These are phyloP conservation scores for Aphodius granarius DNA, from an alignment of 2,888 invertebrate species.

Conservation along the genomic window DNA sequence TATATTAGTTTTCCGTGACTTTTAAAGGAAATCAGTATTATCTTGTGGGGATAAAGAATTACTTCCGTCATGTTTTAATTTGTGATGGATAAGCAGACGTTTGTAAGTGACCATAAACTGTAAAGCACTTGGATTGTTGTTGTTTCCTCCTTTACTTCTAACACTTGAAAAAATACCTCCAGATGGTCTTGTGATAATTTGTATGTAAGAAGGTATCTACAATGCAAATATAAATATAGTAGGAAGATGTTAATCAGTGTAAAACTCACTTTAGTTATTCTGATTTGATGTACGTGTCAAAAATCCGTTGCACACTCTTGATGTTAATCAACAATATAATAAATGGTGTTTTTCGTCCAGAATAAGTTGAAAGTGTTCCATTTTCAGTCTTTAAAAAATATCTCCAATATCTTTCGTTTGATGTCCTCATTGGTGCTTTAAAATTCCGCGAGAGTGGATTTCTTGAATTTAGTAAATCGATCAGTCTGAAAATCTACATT, in stretches of 20 bases:
- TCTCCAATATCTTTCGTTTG: not conserved
- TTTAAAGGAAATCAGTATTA: too few species aligned
- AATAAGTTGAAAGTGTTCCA: not conserved
- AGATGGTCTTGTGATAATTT: slow-evolving; percentile 36
- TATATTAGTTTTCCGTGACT: too few species aligned
- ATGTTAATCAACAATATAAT: slow-evolving; percentile 24
- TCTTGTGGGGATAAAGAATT: too few species aligned
- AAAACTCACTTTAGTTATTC: slow-evolving; percentile 5
- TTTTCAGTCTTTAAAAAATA: not conserved
- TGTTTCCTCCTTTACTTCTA: slow-evolving; percentile 30
- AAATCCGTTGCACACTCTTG: slow-evolving; percentile 18
- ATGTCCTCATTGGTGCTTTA: slow-evolving; percentile 23
- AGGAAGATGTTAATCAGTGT: not conserved
- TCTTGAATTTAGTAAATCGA: slow-evolving; percentile 37
- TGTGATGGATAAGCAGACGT: slow-evolving; percentile 31
- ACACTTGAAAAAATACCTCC: slow-evolving; percentile 33
- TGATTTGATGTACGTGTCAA: slow-evolving; percentile 5
- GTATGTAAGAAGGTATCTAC: slow-evolving; percentile 31
- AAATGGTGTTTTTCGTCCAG: slow-evolving; percentile 26
- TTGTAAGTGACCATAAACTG: slow-evolving; percentile 35
- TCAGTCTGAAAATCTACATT: slow-evolving; percentile 22
- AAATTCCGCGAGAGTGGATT: slow-evolving; percentile 26
- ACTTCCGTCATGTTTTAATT: slow-evolving; percentile 20
- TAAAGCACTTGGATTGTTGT: slow-evolving; percentile 32
- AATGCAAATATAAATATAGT: not conserved